Percentiles rank a stretch among this genome's conserved stretches.
phyloP scores from a whole-genome alignment of 2,888 invertebrate species.

The Agonopterix subpropinquella region DNA sequence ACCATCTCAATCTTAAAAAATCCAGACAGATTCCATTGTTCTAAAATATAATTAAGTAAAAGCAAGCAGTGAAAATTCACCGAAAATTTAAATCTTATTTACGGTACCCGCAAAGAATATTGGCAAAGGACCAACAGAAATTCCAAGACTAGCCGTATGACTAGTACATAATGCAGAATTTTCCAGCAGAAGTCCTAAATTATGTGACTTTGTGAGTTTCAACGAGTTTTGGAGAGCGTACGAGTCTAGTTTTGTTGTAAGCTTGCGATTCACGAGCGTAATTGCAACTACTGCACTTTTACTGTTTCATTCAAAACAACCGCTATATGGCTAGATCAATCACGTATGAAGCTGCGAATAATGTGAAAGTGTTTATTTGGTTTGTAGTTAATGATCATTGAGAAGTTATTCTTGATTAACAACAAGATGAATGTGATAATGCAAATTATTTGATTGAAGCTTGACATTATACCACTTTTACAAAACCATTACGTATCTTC shows the following conservation, averaged over 20 bases:
- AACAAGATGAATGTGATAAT: constrained; percentile 35
- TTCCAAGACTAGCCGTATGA: constrained; percentile 34
- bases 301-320: constrained; percentile 35
- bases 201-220: constrained; percentile 44
- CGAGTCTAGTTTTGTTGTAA: constrained; percentile 22
- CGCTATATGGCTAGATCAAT: constrained; percentile 24
- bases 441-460: constrained; percentile 40
- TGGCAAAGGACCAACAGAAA: constrained; percentile 53
- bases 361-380: constrained; percentile 18
- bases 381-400: constrained; percentile 38
- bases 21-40: background rate
- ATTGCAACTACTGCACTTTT: constrained; percentile 37
- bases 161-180: constrained; percentile 35
- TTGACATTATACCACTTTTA: background rate
- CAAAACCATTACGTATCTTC: constrained; percentile 30
- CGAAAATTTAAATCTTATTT: constrained; percentile 72
- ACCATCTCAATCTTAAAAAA: constrained; percentile 4
- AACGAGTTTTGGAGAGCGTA: constrained; percentile 25
- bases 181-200: constrained; percentile 29
- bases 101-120: constrained; percentile 41
- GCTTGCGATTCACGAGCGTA: constrained; percentile 22
- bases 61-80: constrained; percentile 24
- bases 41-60: background rate
- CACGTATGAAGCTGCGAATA: constrained; percentile 44
- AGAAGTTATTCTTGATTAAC: constrained; percentile 33